A percentile compares a stretch with the other conserved stretches of the same genome.
These are phyloP conservation scores for Philopotamus ludificatus DNA, from an alignment of 1,140 invertebrate genomes.

Conservation along the genomic window DNA sequence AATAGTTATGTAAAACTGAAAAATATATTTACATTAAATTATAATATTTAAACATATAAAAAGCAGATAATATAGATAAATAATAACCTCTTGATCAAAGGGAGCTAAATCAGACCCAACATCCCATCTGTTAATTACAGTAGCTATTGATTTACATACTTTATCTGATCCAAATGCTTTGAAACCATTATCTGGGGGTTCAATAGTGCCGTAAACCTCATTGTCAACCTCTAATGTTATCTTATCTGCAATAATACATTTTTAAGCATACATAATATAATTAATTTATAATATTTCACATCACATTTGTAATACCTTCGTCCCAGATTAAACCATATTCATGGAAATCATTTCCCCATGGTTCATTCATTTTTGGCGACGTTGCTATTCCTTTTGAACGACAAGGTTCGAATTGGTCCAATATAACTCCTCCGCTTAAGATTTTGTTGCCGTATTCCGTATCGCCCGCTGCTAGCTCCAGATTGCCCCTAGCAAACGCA, in stretches of 20 bases:
- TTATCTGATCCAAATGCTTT: not conserved
- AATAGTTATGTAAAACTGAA: too few species aligned
- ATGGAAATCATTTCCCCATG: slow-evolving; percentile 23
- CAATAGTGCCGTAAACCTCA: slow-evolving; percentile 17
- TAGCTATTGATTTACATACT: slow-evolving; percentile 34
- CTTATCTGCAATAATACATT: slow-evolving; percentile 17
- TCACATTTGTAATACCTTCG: slow-evolving; percentile 16
- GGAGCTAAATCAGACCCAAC: slow-evolving; percentile 58
- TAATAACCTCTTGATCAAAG: slow-evolving; percentile 69
- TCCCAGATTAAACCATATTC: slow-evolving; percentile 31
- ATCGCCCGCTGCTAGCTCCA: not conserved
- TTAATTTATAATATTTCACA: too few species aligned
- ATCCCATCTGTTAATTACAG: slow-evolving; percentile 46
- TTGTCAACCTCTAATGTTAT: slow-evolving; percentile 30
- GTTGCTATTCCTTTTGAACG: not conserved
- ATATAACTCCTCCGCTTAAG: slow-evolving; percentile 23
- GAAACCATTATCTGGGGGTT: slow-evolving; percentile 11
- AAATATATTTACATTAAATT: too few species aligned
- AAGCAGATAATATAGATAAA: too few species aligned
- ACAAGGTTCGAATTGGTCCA: slow-evolving; percentile 24
- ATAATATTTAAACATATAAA: too few species aligned
- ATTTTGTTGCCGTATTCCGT: slow-evolving; percentile 10
- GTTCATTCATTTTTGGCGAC: not conserved
- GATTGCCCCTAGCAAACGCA: slow-evolving; percentile 53
- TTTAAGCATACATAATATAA: not conserved